Base-by-base conservation (phyloP, 2,888 invertebrate species). In the Teleogryllus oceanicus region DNA sequence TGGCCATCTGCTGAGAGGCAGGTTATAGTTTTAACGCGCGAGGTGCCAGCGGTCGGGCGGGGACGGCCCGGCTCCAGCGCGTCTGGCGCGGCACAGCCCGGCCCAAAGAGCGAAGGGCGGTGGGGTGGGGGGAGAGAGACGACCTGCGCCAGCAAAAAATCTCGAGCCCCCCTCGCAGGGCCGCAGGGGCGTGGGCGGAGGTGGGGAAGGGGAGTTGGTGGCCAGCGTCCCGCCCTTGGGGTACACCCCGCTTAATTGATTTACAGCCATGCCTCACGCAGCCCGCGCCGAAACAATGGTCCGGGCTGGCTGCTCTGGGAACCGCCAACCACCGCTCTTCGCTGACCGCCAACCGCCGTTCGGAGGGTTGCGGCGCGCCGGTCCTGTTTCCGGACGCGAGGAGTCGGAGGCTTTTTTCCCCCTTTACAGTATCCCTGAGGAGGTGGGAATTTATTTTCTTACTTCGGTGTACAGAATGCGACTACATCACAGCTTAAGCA, bases 231-330 rank as follows among this genome's bases (percentile, higher is more conserved):
- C 62, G 62, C 62, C 62, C 62, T 18, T 37, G 37, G n/a, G 62
- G 62, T n/a, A 62, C 62, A 18, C n/a, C 62, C 16, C 62, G 62
- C 62, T 62, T 62, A 62, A 62, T 62, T 62, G 62, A 62, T 62
- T 62, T 62, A 62, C 62, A 62, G 62, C 62, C 16, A 62, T 62
- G 62, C 62, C 62, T n/a, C n/a, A 62, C 16, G 16, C 16, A 62
- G 62, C 16, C 13, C 62, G 12, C 62, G 13, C 62, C 62, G 62
- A 62, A 62, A 62, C 62, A 62, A 62, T 62, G 62, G n/a, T 12
- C 16, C 62, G 37, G 37, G 37, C 37, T 37, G 37, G 62, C 62
- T 62, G 13, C 62, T 62, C 62, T 62, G 62, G 62, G 62, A 62
- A 62, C 62, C 13, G 37, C 62, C 16, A 62, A 62, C 13, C 62